Conservation (phyloP, 2,797 vertebrate species). For the Chloroceryle amazona region DNA sequence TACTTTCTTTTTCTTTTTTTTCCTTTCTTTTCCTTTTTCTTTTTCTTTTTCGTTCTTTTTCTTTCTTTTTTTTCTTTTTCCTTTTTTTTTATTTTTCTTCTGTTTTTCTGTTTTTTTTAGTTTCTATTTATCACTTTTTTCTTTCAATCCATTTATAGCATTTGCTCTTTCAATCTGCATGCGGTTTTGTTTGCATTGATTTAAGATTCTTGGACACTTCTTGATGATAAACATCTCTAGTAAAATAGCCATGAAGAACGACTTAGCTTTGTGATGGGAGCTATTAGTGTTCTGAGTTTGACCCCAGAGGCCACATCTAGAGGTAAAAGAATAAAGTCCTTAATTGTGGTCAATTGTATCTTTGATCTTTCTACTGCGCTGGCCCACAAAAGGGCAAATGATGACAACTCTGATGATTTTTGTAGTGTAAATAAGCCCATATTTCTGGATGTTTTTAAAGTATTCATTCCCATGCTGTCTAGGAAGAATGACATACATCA, state of each 20-base stretch:
- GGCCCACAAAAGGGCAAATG: background rate
- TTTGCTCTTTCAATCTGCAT: background rate
- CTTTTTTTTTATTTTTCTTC: too few species aligned
- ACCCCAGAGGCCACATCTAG: constrained; percentile 2
- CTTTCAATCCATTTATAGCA: background rate
- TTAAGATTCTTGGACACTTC: background rate
- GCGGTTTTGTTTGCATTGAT: background rate
- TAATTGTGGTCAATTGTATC: constrained; percentile 20
- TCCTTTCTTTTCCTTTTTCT: too few species aligned
- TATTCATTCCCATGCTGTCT: background rate
- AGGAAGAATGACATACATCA: background rate
- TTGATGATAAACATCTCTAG: background rate
- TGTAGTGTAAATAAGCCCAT: background rate
- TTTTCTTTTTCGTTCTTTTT: background rate
- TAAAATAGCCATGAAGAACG: background rate
- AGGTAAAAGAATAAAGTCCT: constrained; percentile 24
- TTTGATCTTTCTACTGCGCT: constrained; percentile 38
- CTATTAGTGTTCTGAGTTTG: constrained; percentile 1
- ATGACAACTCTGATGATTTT: background rate
- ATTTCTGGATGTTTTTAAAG: background rate
- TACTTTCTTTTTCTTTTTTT: too few species aligned
- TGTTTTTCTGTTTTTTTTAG: background rate
- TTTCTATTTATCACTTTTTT: background rate
- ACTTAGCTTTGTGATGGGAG: background rate
- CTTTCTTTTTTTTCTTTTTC: background rate